These are phyloP conservation scores for Hippasteria phrygiana DNA, from an alignment of 53 echinoderm and acorn worm genomes.

Conservation along the genomic window DNA sequence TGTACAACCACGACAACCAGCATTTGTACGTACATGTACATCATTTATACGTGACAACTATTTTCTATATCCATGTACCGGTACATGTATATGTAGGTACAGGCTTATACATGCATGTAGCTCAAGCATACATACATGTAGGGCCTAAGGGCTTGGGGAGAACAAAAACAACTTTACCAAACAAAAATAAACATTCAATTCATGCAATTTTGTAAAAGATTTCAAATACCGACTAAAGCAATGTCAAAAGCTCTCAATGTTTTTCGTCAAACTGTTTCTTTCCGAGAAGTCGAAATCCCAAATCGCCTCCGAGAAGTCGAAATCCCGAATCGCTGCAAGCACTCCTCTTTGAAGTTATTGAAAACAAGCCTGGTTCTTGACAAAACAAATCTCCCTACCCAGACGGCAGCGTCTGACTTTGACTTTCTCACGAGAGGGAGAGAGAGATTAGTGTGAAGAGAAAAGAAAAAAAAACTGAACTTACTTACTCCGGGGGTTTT, in stretches of 20 bases:
- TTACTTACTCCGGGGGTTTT: conserved; percentile 11
- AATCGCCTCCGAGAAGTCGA: neutral
- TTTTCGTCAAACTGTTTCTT: neutral
- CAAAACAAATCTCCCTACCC: neutral
- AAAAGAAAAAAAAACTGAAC: neutral
- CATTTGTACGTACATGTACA: too few species aligned
- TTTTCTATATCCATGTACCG: too few species aligned
- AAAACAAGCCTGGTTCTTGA: neutral
- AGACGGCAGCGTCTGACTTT: neutral
- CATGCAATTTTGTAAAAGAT: neutral
- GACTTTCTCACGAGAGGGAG: neutral
- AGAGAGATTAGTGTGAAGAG: neutral
- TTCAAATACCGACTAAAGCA: neutral
- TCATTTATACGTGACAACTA: too few species aligned
- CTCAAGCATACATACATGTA: too few species aligned
- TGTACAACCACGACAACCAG: too few species aligned
- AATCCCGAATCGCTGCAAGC: neutral
- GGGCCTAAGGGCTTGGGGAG: too few species aligned
- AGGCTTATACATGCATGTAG: too few species aligned
- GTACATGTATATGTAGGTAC: too few species aligned
- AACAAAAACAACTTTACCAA: too few species aligned
- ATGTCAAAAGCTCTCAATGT: neutral
- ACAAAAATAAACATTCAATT: too few species aligned
- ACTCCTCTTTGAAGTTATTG: neutral
- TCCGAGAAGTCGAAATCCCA: neutral